These are phyloP conservation scores for Myotis brandtii DNA, from an alignment of 2,113 vertebrate species.

Conservation along the genomic window DNA sequence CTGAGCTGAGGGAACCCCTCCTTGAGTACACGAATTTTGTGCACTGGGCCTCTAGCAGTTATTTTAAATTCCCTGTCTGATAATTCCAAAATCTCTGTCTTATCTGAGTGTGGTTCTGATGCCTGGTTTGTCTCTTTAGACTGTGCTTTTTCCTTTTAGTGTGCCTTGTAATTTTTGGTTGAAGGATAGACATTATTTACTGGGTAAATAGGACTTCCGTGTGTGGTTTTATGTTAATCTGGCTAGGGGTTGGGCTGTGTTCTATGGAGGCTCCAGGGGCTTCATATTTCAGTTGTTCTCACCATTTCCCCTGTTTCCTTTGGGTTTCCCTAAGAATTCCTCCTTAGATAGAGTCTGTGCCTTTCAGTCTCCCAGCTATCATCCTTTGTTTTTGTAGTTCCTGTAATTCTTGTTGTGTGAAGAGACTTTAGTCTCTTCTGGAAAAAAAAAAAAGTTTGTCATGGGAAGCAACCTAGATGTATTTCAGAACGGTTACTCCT, in stretches of 20 bases:
- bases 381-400: neutral
- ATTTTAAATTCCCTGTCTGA: neutral
- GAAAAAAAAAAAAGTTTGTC: neutral
- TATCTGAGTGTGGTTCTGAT: neutral
- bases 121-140: neutral
- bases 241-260: neutral
- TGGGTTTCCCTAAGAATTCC: neutral
- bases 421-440: neutral
- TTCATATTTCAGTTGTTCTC: neutral
- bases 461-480: neutral
- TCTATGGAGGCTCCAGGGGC: neutral
- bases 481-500: neutral
- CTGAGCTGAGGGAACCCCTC: too few relatives aligned
- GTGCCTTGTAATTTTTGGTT: neutral
- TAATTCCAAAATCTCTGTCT: neutral
- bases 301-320: neutral
- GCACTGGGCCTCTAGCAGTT: neutral
- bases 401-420: neutral
- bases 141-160: neutral
- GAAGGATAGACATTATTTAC: neutral
- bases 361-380: neutral
- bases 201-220: neutral
- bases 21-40: too few relatives aligned
- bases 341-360: neutral
- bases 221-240: neutral